Evolutionary conservation across 2,888 invertebrate genomes (phyloP).

Genomic region (Papilio elwesi): DNA sequence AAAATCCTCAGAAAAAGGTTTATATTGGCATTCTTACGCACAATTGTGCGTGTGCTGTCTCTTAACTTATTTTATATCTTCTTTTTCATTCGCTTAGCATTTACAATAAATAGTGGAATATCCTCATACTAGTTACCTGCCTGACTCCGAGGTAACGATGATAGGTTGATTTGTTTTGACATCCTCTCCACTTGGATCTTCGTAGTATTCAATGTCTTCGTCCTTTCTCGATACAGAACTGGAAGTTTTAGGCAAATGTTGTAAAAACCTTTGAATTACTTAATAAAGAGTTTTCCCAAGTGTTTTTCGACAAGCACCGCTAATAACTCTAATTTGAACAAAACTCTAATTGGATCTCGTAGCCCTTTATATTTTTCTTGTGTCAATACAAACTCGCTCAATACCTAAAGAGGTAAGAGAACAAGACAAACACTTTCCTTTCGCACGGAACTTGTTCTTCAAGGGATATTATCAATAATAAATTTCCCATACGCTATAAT

Average conservation of each 20-base stretch:
- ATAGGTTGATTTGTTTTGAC: constrained; percentile 51
- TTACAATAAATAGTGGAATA: too few species aligned
- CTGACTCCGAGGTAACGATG: constrained; percentile 68
- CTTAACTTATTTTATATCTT: too few species aligned
- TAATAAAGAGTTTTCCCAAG: neutral
- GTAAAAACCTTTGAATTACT: neutral
- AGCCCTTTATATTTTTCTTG: neutral
- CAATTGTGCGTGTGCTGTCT: too few species aligned
- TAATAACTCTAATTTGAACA: neutral
- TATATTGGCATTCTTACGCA: too few species aligned
- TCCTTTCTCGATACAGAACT: constrained; percentile 59
- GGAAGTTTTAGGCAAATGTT: constrained; percentile 28
- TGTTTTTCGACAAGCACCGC: neutral
- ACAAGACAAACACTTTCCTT: neutral
- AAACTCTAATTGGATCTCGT: neutral
- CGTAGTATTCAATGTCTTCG: constrained; percentile 67
- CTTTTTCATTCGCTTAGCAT: too few species aligned
- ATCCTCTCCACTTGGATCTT: constrained; percentile 55
- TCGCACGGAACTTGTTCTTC: too few species aligned
- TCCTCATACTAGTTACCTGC: constrained; percentile 56
- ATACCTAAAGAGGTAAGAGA: neutral
- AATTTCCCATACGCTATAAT: too few species aligned
- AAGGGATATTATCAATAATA: too few species aligned
- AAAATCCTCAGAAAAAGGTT: too few species aligned
- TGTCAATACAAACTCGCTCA: neutral